These are phyloP conservation scores for Furcula furcula DNA, from an alignment of 2,888 invertebrate species.

Conservation along the genomic window DNA sequence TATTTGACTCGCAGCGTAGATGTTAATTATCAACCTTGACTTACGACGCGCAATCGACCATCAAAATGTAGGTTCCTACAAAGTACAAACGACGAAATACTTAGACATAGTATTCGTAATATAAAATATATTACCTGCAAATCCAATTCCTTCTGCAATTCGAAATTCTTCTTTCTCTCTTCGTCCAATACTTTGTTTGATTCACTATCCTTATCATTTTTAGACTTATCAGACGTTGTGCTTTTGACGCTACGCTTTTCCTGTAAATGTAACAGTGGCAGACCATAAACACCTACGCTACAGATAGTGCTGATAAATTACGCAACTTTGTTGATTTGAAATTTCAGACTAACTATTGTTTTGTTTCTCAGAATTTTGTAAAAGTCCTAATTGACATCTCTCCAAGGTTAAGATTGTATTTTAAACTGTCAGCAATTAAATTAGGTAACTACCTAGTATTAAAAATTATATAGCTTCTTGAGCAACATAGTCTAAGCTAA, in stretches of 20 bases:
- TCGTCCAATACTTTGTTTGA: slow-evolving; percentile 86
- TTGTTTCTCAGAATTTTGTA: no score
- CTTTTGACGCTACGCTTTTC: slow-evolving; percentile 76
- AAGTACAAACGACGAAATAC: neutral
- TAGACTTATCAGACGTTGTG: slow-evolving; percentile 67
- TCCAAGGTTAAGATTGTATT: no score
- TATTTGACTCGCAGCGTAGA: no score
- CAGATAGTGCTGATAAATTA: neutral
- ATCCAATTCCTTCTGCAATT: slow-evolving; percentile 94
- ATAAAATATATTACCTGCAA: slow-evolving; percentile 90
- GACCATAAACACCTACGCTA: neutral
- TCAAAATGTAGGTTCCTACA: slow-evolving; percentile 3
- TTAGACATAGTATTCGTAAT: slow-evolving; percentile 2
- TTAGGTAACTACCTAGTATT: no score
- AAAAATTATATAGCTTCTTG: no score
- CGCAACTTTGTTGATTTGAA: no score
- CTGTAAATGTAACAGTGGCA: slow-evolving; percentile 33
- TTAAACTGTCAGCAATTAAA: no score
- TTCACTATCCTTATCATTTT: slow-evolving; percentile 77
- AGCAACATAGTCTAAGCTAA: no score
- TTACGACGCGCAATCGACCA: slow-evolving; percentile 2
- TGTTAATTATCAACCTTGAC: slow-evolving; percentile 13
- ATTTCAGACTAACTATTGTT: no score
- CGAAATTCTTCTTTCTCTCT: slow-evolving; percentile 87
- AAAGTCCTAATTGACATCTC: no score